Evolutionary conservation across 2,888 invertebrate genomes (phyloP).

Genomic region (Aricia artaxerxes): DNA sequence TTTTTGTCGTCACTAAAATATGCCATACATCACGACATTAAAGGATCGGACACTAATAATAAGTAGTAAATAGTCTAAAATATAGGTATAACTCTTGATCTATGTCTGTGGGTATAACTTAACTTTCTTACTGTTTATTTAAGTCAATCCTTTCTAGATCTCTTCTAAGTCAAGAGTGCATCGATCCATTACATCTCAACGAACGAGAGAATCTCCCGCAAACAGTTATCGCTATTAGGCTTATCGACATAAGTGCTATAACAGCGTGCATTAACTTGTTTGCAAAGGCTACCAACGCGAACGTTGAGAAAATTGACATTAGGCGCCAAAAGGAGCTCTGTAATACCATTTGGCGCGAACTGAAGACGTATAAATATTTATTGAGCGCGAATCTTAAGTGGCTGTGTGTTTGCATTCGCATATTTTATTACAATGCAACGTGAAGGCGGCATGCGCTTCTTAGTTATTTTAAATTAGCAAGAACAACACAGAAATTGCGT

Average conservation of each 20-base stretch:
- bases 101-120: neutral
- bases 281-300: slow-evolving; percentile 57
- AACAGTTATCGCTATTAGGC: slow-evolving; percentile 55
- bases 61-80: too few species aligned
- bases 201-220: slow-evolving; percentile 59
- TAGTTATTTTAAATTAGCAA: slow-evolving; percentile 17
- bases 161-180: slow-evolving; percentile 57
- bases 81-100: too few species aligned
- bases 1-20: too few species aligned
- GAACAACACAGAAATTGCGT: slow-evolving; percentile 1
- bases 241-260: slow-evolving; percentile 49
- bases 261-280: slow-evolving; percentile 45
- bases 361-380: slow-evolving; percentile 63
- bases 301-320: slow-evolving; percentile 70
- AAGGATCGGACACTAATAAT: too few species aligned
- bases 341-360: slow-evolving; percentile 61
- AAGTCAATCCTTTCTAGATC: neutral
- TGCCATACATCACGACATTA: too few species aligned
- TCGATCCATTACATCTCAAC: slow-evolving; percentile 67
- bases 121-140: neutral
- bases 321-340: slow-evolving; percentile 64
- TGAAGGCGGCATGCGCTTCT: neutral
- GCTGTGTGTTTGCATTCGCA: slow-evolving; percentile 43
- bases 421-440: slow-evolving; percentile 37
- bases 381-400: slow-evolving; percentile 57